These are phyloP conservation scores for Trypoxylon attenuatum DNA, from an alignment of 2,888 invertebrate genomes.

Conservation along the genomic window DNA sequence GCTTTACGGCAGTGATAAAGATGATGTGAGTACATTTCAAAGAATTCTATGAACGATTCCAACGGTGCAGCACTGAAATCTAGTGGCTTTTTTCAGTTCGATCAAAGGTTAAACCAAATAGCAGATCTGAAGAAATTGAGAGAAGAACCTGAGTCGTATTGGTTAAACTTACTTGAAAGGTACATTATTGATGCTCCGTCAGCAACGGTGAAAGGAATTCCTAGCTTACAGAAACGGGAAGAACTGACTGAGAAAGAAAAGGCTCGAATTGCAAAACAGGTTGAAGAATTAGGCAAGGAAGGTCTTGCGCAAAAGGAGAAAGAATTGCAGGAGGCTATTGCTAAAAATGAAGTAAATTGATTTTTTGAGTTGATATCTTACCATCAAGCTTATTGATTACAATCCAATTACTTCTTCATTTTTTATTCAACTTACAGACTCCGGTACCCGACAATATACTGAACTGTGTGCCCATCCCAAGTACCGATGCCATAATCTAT, in stretches of 20 bases:
- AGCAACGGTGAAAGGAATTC: constrained; percentile 80
- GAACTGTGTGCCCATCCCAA: constrained; percentile 85
- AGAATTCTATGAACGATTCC: not conserved
- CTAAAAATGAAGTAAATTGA: constrained; percentile 82
- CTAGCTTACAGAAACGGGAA: constrained; percentile 80
- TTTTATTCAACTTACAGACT: constrained; percentile 3
- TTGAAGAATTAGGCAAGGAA: constrained; percentile 79
- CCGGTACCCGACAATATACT: constrained; percentile 84
- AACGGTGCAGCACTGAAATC: no score
- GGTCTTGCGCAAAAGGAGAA: constrained; percentile 82
- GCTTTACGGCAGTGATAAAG: constrained; percentile 84
- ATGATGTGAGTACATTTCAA: constrained; percentile 79
- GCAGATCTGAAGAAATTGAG: constrained; percentile 79
- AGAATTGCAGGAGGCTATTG: constrained; percentile 81
- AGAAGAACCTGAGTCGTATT: constrained; percentile 80
- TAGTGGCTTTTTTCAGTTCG: constrained; percentile 74
- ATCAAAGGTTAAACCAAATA: constrained; percentile 82
- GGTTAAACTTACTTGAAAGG: constrained; percentile 82
- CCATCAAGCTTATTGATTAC: no score
- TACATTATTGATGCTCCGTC: constrained; percentile 81
- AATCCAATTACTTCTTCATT: constrained; percentile 4
- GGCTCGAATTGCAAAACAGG: constrained; percentile 81
- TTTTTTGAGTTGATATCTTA: not conserved
- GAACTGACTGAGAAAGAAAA: constrained; percentile 85
- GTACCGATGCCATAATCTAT: constrained; percentile 83